phyloP scores from a whole-genome alignment of 2,797 vertebrate species.

The Smutsia temminckii region DNA sequence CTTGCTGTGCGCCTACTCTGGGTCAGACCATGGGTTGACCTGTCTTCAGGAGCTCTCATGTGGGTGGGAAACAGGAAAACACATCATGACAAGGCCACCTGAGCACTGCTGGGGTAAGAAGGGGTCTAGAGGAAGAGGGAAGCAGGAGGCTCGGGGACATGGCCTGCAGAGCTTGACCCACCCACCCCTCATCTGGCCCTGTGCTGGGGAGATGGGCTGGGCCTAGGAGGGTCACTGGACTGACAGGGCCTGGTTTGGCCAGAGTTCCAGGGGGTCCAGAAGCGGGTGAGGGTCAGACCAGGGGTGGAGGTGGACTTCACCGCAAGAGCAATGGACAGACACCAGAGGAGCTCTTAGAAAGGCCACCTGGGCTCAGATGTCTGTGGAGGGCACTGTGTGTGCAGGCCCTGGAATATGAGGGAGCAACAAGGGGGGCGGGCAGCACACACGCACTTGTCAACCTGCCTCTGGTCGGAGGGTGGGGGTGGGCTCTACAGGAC shows the following conservation, averaged over 20 bases:
- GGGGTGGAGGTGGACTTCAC: fast-evolving
- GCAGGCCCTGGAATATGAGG: background rate
- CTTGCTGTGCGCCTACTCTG: background rate
- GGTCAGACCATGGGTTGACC: background rate
- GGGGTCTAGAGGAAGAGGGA: background rate
- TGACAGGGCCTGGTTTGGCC: background rate
- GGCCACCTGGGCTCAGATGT: background rate
- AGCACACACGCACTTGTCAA: background rate
- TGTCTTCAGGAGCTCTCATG: background rate
- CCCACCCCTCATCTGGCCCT: background rate
- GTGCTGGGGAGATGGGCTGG: background rate
- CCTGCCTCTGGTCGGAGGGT: background rate
- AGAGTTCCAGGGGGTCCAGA: too few species aligned
- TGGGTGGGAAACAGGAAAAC: background rate
- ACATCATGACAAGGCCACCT: fast-evolving
- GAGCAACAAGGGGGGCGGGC: background rate
- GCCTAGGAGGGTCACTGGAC: background rate
- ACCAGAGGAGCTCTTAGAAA: too few species aligned
- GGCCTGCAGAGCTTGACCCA: background rate
- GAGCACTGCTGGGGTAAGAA: too few species aligned
- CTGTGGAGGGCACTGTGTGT: too few species aligned
- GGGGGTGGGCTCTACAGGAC: background rate
- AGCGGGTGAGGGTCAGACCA: fast-evolving
- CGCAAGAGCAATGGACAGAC: background rate
- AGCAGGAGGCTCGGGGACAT: background rate